These are phyloP conservation scores for Pedicia rivosa DNA, from an alignment of 2,888 invertebrate species.

Conservation along the genomic window DNA sequence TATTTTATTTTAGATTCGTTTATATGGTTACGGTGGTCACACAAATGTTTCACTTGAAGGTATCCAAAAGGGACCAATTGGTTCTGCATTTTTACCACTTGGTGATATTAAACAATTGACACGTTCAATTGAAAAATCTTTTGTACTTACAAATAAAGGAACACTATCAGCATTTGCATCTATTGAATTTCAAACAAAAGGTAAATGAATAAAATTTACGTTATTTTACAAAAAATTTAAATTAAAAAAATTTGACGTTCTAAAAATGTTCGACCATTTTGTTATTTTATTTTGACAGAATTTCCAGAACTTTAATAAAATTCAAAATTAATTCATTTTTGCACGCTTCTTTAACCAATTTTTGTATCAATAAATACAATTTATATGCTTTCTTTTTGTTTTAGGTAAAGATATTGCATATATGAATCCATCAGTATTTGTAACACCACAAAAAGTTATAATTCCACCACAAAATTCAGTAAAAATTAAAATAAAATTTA, in stretches of 20 bases:
- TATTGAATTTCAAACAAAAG: constrained; percentile 12
- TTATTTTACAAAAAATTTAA: no score
- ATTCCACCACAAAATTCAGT: constrained; percentile 28
- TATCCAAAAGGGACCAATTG: constrained; percentile 37
- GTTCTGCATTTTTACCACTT: constrained; percentile 39
- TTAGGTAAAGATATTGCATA: constrained; percentile 21
- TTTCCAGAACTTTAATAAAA: no score
- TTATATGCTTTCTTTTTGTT: no score
- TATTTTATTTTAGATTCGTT: constrained; percentile 15
- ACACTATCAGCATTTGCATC: constrained; percentile 36
- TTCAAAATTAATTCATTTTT: no score
- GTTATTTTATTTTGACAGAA: no score
- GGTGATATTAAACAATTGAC: constrained; percentile 35
- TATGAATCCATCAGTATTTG: constrained; percentile 15
- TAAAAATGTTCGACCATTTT: no score
- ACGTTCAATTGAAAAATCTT: constrained; percentile 29
- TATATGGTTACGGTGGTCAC: constrained; percentile 44
- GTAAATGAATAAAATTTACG: constrained; percentile 4
- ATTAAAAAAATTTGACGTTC: no score
- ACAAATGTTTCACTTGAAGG: constrained; percentile 34
- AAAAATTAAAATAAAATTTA: constrained; percentile 29
- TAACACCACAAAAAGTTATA: constrained; percentile 31
- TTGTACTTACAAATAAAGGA: constrained; percentile 38
- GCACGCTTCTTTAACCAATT: no score
- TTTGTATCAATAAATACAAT: no score